phyloP scores from a whole-genome alignment of 2,888 invertebrate species.

The Silvanus unidentatus region DNA sequence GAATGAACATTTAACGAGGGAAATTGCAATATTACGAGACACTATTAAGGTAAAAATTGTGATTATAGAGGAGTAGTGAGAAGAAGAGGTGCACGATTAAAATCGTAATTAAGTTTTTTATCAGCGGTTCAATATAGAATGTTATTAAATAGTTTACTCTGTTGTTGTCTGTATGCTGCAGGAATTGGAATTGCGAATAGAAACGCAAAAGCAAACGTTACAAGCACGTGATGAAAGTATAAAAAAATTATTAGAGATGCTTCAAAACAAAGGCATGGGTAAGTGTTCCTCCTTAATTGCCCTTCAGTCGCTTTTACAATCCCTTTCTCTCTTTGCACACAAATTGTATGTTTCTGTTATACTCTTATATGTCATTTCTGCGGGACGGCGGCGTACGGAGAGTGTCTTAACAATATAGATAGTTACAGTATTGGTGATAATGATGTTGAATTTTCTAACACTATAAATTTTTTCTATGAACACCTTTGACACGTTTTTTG shows the following conservation, averaged over 20 bases:
- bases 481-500: no score
- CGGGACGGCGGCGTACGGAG: constrained; percentile 27
- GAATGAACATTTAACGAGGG: constrained; percentile 89
- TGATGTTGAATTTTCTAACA: no score
- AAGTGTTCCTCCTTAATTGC: constrained; percentile 45
- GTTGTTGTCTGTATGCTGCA: no score
- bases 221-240: constrained; percentile 96
- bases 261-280: constrained; percentile 96
- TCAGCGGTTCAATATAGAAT: no score
- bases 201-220: constrained; percentile 96
- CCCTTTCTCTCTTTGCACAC: constrained; percentile 25
- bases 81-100: background rate
- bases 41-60: constrained; percentile 73
- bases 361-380: constrained; percentile 9
- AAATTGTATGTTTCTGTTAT: constrained; percentile 14
- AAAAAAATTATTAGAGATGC: constrained; percentile 96
- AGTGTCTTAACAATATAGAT: constrained; percentile 31
- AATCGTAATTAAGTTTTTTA: no score
- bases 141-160: background rate
- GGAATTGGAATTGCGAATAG: constrained; percentile 93
- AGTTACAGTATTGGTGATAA: constrained; percentile 39
- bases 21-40: constrained; percentile 86
- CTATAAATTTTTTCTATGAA: no score
- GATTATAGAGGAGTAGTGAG: background rate
- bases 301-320: no score